These are phyloP conservation scores for Gorilla gorilla DNA, from an alignment of 2,113 vertebrate species.

Conservation along the genomic window DNA sequence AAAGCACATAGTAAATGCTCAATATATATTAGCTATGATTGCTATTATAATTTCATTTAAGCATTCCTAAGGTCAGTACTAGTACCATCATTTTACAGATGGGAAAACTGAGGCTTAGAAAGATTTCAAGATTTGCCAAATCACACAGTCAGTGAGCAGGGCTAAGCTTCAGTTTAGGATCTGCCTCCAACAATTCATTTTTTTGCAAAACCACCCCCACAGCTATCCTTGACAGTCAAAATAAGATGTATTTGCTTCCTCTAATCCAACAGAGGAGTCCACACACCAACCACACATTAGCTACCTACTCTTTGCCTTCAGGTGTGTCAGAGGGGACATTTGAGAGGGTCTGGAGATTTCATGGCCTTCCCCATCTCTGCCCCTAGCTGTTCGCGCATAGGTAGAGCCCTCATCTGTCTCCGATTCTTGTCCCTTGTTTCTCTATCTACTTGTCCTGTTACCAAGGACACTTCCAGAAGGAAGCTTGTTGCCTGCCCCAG, in stretches of 20 bases:
- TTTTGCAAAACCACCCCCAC: not conserved
- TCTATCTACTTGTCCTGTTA: slow-evolving; percentile 1
- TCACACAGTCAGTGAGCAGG: not conserved
- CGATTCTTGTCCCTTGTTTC: not conserved
- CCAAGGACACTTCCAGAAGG: not conserved
- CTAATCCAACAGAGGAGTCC: not conserved
- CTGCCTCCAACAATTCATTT: not conserved
- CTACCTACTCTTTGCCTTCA: not conserved
- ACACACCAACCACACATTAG: accelerated
- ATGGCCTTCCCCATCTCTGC: not conserved
- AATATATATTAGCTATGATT: not conserved
- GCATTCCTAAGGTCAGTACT: not conserved
- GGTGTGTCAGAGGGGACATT: not conserved
- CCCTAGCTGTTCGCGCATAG: not conserved
- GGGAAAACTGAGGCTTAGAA: not conserved
- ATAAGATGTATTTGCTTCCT: not conserved
- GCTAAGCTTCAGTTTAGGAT: not conserved
- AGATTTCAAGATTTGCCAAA: not conserved
- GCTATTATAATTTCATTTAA: not conserved
- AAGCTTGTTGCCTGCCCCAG: not conserved
- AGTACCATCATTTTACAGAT: not conserved
- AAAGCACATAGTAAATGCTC: not conserved
- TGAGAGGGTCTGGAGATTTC: not conserved
- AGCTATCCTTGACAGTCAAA: not conserved
- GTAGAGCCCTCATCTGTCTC: not conserved